A percentile compares a stretch with the other conserved stretches of the same genome.
phyloP scores from a whole-genome alignment of 1,140 invertebrate genomes.

The Drosophila rufa region DNA sequence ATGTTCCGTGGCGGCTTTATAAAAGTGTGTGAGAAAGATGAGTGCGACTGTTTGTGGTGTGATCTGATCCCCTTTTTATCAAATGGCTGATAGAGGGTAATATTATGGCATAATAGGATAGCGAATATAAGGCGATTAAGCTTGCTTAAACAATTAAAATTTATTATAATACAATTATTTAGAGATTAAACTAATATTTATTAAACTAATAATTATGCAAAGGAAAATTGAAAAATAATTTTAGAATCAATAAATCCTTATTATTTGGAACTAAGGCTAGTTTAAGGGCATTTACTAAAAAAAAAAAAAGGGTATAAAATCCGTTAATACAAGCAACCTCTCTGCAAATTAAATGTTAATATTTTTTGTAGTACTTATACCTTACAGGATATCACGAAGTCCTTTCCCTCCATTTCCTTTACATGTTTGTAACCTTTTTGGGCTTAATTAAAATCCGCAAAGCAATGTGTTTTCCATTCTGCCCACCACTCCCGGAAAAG shows the following conservation, averaged over 20 bases:
- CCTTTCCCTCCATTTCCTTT: not conserved
- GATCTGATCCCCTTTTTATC: slow-evolving; percentile 20
- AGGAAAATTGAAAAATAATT: not conserved
- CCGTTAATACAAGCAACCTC: too few species aligned
- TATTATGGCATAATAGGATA: not conserved
- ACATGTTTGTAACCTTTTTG: slow-evolving; percentile 60
- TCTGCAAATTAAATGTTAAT: too few species aligned
- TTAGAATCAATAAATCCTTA: too few species aligned
- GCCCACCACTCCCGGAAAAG: slow-evolving; percentile 53
- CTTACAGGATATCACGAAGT: not conserved
- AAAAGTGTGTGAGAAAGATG: slow-evolving; percentile 32
- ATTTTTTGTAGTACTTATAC: too few species aligned
- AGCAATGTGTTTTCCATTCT: slow-evolving; percentile 65
- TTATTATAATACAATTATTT: not conserved
- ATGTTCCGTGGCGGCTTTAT: slow-evolving; percentile 39
- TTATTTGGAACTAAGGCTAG: too few species aligned
- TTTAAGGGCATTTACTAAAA: too few species aligned
- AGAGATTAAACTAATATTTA: not conserved
- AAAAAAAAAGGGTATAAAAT: too few species aligned
- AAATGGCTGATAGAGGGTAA: slow-evolving; percentile 5
- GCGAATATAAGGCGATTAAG: not conserved
- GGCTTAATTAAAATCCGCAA: slow-evolving; percentile 81
- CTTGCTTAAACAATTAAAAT: not conserved
- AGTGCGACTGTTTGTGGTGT: slow-evolving; percentile 25
- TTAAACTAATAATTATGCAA: not conserved